Percentiles rank a stretch among this genome's conserved stretches.
Conservation (phyloP, 2,113 vertebrate genomes). For the Chloropsis cyanopogon region DNA sequence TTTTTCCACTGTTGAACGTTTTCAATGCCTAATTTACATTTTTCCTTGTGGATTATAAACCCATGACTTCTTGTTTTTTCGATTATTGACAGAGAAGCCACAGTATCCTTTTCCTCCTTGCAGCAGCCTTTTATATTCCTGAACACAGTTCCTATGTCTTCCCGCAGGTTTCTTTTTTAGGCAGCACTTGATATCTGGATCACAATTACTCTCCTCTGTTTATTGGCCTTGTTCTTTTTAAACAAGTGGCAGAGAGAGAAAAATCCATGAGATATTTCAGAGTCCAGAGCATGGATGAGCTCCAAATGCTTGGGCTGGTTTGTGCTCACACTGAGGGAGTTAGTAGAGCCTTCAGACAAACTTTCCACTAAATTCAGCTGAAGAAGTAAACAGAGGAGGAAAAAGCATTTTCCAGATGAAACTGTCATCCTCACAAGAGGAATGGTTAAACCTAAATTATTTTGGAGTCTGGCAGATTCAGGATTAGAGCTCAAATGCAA, state of each 20-base stretch:
- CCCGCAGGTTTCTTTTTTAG: background rate
- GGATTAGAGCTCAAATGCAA: background rate
- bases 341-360: background rate
- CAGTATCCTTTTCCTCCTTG: background rate
- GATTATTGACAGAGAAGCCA: background rate
- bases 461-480: background rate
- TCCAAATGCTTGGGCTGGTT: background rate
- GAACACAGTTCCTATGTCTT: background rate
- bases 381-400: background rate
- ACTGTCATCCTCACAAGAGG: background rate
- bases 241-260: background rate
- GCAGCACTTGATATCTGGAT: background rate
- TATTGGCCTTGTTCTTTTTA: background rate
- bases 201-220: background rate
- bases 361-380: background rate
- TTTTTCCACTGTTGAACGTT: background rate
- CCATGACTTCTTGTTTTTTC: background rate
- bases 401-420: background rate
- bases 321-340: background rate
- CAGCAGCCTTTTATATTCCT: background rate
- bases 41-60: background rate
- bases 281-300: background rate
- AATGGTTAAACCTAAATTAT: background rate
- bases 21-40: background rate
- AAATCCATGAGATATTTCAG: background rate